phyloP scores from a whole-genome alignment of 2,888 invertebrate species.

The Agrilus mali region DNA sequence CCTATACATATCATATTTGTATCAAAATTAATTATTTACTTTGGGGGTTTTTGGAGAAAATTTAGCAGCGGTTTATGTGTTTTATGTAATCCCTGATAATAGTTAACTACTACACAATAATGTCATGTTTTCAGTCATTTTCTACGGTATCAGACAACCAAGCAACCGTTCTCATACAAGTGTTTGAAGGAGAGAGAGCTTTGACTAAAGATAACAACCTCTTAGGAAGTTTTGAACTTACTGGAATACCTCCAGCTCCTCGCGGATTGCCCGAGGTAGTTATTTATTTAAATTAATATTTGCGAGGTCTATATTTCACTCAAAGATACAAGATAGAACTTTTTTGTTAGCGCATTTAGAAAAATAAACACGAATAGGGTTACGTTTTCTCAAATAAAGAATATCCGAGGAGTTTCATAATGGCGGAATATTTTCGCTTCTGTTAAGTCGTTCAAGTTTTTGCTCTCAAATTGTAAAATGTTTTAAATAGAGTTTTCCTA shows the following conservation, averaged over 20 bases:
- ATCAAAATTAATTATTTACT: no score
- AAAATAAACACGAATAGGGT: not conserved
- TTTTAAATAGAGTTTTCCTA: no score
- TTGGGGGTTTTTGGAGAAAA: no score
- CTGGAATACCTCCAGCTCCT: constrained; percentile 50
- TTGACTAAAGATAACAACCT: constrained; percentile 50
- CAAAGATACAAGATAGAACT: not conserved
- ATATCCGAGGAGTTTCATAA: no score
- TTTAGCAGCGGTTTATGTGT: no score
- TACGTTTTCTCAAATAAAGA: no score
- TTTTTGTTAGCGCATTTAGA: not conserved
- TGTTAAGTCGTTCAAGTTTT: no score
- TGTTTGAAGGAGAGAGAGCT: constrained; percentile 45
- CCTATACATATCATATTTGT: no score
- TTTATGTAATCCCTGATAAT: no score
- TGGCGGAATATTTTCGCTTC: no score
- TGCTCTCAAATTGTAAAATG: no score
- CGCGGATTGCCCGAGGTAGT: constrained; percentile 41
- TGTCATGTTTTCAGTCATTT: constrained; percentile 25
- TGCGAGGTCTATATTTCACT: not conserved
- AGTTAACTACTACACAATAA: no score
- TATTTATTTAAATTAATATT: not conserved
- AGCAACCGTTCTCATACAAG: constrained; percentile 46
- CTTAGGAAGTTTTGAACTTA: constrained; percentile 53
- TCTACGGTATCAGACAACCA: constrained; percentile 58